phyloP scores from a whole-genome alignment of 2,888 invertebrate species.

The Spodoptera picta region DNA sequence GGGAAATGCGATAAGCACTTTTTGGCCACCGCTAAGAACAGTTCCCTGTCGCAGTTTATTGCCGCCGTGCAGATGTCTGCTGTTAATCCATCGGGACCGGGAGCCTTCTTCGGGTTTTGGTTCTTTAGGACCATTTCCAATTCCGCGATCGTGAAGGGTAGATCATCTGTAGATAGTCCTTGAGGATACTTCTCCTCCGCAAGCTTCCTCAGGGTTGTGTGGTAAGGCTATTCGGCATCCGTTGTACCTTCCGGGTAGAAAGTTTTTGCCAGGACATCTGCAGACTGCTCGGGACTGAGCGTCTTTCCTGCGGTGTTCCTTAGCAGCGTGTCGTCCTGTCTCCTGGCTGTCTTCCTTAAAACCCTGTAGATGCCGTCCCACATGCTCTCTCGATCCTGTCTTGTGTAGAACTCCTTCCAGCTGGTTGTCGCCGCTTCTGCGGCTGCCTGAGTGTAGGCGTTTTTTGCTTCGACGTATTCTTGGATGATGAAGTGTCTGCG shows the following conservation, averaged over 20 bases:
- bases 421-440: too few species aligned
- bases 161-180: conserved; percentile 12
- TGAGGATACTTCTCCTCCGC: not conserved
- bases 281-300: too few species aligned
- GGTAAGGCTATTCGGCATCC: conserved; percentile 1
- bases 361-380: too few species aligned
- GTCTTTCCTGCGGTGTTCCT: too few species aligned
- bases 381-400: too few species aligned
- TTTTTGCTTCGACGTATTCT: fast-evolving
- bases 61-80: conserved; percentile 45
- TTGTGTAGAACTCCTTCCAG: too few species aligned
- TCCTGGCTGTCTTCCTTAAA: too few species aligned
- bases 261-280: too few species aligned
- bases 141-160: conserved; percentile 30
- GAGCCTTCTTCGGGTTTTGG: conserved; percentile 43
- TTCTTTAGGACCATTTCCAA: conserved; percentile 2
- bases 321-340: too few species aligned
- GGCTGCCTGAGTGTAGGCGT: too few species aligned
- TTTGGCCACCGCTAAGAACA: conserved; percentile 18
- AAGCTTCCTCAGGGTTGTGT: not conserved
- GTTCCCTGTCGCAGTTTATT: conserved; percentile 13
- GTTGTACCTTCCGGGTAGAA: not conserved
- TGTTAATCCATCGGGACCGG: conserved; percentile 43
- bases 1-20: conserved; percentile 18
- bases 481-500: too few species aligned